phyloP scores from a whole-genome alignment of 2,888 invertebrate species.

The Agrilus mali region DNA sequence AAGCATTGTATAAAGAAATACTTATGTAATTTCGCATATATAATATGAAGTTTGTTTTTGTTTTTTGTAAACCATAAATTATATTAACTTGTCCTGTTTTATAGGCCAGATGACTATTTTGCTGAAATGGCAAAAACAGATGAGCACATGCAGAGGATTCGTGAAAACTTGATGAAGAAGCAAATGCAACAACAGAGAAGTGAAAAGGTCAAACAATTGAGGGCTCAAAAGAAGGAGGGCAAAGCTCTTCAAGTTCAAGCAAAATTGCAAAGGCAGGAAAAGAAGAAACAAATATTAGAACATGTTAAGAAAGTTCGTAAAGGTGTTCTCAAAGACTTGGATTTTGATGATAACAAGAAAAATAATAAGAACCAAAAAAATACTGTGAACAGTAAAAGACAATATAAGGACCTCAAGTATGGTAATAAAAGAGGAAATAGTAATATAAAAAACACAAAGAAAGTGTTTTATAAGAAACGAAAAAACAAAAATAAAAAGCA shows the following conservation, averaged over 20 bases:
- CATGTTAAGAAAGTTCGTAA: constrained; percentile 89
- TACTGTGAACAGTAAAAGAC: constrained; percentile 39
- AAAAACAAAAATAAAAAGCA: too few relatives aligned
- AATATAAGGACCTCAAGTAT: constrained; percentile 71
- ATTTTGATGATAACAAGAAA: constrained; percentile 53
- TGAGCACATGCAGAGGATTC: constrained; percentile 92
- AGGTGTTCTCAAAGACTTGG: constrained; percentile 65
- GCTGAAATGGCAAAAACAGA: constrained; percentile 99
- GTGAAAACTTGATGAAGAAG: constrained; percentile 69
- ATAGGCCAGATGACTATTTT: constrained; percentile 87
- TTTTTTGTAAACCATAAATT: too few relatives aligned
- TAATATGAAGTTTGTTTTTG: too few relatives aligned
- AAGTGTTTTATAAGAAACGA: too few relatives aligned
- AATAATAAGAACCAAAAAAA: constrained; percentile 29
- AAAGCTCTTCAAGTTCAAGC: constrained; percentile 77
- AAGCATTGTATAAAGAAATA: too few relatives aligned
- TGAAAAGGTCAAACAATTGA: constrained; percentile 79
- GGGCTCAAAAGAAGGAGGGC: constrained; percentile 85
- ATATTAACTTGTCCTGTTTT: constrained; percentile 3
- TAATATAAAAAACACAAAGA: too few relatives aligned
- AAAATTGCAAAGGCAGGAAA: constrained; percentile 71
- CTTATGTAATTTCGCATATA: too few relatives aligned
- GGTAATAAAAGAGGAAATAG: constrained; percentile 35
- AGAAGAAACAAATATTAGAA: constrained; percentile 84
- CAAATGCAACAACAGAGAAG: constrained; percentile 75